phyloP scores from a whole-genome alignment of 2,888 invertebrate genomes.

The Cheilosia soror region DNA sequence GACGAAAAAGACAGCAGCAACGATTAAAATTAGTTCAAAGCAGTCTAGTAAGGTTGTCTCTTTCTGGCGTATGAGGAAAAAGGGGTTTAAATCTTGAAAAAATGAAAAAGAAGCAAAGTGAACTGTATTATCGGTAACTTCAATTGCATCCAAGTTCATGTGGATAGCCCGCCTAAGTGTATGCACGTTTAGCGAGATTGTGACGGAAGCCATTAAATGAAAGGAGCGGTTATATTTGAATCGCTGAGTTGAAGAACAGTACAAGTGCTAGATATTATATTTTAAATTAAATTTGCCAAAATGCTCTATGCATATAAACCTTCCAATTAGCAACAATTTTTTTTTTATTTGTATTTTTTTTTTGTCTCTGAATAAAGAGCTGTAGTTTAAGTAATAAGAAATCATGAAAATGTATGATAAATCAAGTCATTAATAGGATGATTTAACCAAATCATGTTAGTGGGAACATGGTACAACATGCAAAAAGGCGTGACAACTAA shows the following conservation, averaged over 20 bases:
- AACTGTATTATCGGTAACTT: conserved; percentile 36
- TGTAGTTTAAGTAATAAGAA: no score
- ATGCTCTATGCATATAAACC: no score
- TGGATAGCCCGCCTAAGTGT: background rate
- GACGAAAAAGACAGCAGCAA: conserved; percentile 24
- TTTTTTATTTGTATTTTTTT: no score
- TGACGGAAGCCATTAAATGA: background rate
- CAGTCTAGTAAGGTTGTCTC: conserved; percentile 45
- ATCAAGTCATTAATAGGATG: no score
- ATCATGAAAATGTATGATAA: no score
- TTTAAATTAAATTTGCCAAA: no score
- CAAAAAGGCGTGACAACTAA: no score
- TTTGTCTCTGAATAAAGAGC: no score
- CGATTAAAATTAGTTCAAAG: conserved; percentile 50
- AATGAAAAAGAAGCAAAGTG: conserved; percentile 11
- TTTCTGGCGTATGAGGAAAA: conserved; percentile 3
- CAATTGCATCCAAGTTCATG: conserved; percentile 32
- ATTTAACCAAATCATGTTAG: no score
- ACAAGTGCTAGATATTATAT: no score
- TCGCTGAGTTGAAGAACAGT: background rate
- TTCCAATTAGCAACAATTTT: no score
- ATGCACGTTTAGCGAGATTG: background rate
- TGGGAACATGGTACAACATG: no score
- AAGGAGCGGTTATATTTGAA: background rate
- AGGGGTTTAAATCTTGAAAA: conserved; percentile 2